Conservation (phyloP, 2,888 invertebrate species). For the Steinernema scapterisci region DNA sequence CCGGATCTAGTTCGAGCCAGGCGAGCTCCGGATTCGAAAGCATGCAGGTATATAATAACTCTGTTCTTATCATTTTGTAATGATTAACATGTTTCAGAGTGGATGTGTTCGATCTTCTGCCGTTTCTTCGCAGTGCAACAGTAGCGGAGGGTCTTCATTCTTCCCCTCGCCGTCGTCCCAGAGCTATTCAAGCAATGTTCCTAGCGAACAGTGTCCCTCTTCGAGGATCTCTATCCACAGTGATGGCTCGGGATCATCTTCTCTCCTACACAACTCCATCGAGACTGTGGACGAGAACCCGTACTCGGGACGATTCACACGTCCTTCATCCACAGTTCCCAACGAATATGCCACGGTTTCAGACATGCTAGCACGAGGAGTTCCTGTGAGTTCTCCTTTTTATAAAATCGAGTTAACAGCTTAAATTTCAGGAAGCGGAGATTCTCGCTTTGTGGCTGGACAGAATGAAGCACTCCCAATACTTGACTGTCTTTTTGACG, state of each 20-base stretch:
- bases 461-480: slow-evolving; percentile 91
- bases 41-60: slow-evolving; percentile 46
- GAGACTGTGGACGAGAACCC: not conserved
- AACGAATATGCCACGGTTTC: slow-evolving; percentile 63
- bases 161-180: slow-evolving; percentile 34
- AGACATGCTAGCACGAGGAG: slow-evolving; percentile 74
- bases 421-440: slow-evolving; percentile 79
- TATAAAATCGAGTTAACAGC: not conserved
- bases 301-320: not conserved
- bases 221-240: slow-evolving; percentile 37
- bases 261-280: not conserved
- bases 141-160: slow-evolving; percentile 7
- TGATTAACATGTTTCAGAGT: slow-evolving; percentile 20
- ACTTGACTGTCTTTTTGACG: slow-evolving; percentile 86
- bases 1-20: slow-evolving; percentile 54
- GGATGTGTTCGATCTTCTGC: slow-evolving; percentile 37
- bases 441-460: slow-evolving; percentile 90
- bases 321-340: not conserved
- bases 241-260: slow-evolving; percentile 30
- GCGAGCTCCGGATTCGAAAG: slow-evolving; percentile 58
- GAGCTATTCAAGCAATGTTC: slow-evolving; percentile 32
- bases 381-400: slow-evolving; percentile 73
- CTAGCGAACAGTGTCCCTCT: slow-evolving; percentile 30
- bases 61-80: slow-evolving; percentile 20
- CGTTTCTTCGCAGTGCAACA: slow-evolving; percentile 1